Evolutionary conservation across 2,113 vertebrate species (phyloP).

Genomic region (Trichechus manatus): DNA sequence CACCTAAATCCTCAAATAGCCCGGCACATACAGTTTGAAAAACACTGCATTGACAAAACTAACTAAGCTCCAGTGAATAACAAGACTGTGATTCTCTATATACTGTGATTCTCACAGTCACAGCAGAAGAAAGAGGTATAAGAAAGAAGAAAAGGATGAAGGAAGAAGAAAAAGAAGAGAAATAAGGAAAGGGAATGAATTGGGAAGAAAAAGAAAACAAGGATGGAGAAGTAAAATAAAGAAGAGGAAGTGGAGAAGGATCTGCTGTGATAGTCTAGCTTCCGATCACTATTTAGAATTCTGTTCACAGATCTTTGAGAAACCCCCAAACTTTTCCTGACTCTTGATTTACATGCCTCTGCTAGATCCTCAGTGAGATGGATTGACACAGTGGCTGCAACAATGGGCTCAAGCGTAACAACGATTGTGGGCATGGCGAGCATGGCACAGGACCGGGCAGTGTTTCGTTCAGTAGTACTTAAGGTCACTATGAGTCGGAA

Average conservation of each 20-base stretch:
- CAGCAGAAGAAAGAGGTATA: neutral
- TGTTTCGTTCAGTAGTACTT: too few species aligned
- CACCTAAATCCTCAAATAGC: neutral
- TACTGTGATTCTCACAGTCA: neutral
- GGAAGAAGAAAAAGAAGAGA: neutral
- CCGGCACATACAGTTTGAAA: neutral
- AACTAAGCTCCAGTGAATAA: neutral
- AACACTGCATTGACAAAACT: neutral
- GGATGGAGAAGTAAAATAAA: neutral
- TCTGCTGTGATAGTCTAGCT: neutral
- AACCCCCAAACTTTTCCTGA: neutral
- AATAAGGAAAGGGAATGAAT: neutral
- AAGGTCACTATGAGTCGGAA: too few species aligned
- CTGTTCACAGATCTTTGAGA: neutral
- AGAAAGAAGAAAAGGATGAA: neutral
- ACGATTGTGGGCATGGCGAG: too few species aligned
- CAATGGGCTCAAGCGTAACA: too few species aligned
- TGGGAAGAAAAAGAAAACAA: neutral
- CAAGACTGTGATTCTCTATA: neutral
- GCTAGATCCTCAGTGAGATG: too few species aligned
- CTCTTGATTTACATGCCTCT: neutral
- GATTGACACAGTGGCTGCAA: too few species aligned
- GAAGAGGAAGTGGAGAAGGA: neutral
- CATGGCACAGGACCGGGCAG: too few species aligned
- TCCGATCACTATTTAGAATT: neutral